Percentiles rank a stretch among this genome's conserved stretches.
Conservation (phyloP, 1,140 invertebrate species). For the Neodiprion pinetum region DNA sequence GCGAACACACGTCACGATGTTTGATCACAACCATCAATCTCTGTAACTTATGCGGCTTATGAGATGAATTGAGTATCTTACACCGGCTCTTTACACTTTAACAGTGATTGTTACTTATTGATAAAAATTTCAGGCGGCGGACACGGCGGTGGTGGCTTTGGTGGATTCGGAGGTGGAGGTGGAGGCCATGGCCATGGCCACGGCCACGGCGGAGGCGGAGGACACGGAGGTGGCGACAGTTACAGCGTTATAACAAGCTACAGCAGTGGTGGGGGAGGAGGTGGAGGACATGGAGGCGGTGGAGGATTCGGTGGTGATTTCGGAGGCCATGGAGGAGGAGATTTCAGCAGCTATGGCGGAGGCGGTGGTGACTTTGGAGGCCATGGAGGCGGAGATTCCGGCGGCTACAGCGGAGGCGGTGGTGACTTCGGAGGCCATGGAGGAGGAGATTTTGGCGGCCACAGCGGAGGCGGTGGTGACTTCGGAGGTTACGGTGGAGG, state of each 20-base stretch:
- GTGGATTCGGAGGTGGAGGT: slow-evolving; percentile 19
- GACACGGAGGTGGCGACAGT: slow-evolving; percentile 22
- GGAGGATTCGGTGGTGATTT: slow-evolving; percentile 27
- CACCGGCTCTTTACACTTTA: too few relatives aligned
- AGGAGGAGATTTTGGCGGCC: not conserved
- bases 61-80: too few relatives aligned
- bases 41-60: too few relatives aligned
- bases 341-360: slow-evolving; percentile 23
- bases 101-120: too few relatives aligned
- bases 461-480: not conserved
- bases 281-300: slow-evolving; percentile 34
- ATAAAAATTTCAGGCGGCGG: slow-evolving; percentile 22
- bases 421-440: slow-evolving; percentile 25
- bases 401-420: slow-evolving; percentile 17
- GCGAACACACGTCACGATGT: too few relatives aligned
- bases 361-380: slow-evolving; percentile 25
- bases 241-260: not conserved
- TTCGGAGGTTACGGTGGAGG: not conserved
- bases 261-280: slow-evolving; percentile 23
- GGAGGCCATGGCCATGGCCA: slow-evolving; percentile 22
- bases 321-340: slow-evolving; percentile 23
- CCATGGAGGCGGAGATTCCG: not conserved
- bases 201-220: slow-evolving; percentile 11
- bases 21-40: too few relatives aligned
- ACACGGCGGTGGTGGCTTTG: slow-evolving; percentile 24